A percentile compares a stretch with the other conserved stretches of the same genome.
phyloP scores from a whole-genome alignment of 2,113 vertebrate genomes.

The Bujurquina vittata region DNA sequence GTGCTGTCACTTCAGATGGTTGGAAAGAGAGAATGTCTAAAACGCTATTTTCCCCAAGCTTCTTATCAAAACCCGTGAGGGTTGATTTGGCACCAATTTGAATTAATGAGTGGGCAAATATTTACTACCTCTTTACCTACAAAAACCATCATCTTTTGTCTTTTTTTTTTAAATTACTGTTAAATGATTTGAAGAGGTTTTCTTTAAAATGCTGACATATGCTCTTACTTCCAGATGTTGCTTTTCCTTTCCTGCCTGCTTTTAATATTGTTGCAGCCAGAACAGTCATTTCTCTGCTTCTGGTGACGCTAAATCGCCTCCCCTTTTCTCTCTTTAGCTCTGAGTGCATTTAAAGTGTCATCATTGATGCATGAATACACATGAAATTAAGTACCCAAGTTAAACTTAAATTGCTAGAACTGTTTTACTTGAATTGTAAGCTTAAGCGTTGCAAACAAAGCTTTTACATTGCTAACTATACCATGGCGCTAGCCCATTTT shows the following conservation, averaged over 20 bases:
- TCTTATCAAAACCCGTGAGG: background rate
- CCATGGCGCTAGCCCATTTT: background rate
- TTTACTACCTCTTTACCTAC: background rate
- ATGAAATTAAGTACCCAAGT: background rate
- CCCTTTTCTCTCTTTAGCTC: slow-evolving; percentile 35
- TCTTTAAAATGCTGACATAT: slow-evolving; percentile 6
- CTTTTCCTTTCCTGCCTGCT: slow-evolving; percentile 15
- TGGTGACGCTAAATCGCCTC: background rate
- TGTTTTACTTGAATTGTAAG: background rate
- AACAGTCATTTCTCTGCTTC: slow-evolving; percentile 12
- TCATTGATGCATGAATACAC: background rate
- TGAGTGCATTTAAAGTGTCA: background rate
- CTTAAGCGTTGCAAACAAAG: background rate
- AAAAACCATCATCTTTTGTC: background rate
- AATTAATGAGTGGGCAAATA: background rate
- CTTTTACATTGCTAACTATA: background rate
- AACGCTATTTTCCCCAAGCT: background rate
- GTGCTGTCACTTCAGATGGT: slow-evolving; percentile 34
- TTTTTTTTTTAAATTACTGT: slow-evolving; percentile 18
- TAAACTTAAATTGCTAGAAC: background rate
- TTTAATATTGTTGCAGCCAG: slow-evolving; percentile 5
- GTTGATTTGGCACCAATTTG: background rate
- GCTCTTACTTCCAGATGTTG: background rate
- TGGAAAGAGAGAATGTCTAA: background rate
- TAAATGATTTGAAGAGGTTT: slow-evolving; percentile 11